Evolutionary conservation across 1,140 invertebrate genomes (phyloP), one percentile per base, ranked within the genome.

Genomic region (Listronotus oregonensis): DNA sequence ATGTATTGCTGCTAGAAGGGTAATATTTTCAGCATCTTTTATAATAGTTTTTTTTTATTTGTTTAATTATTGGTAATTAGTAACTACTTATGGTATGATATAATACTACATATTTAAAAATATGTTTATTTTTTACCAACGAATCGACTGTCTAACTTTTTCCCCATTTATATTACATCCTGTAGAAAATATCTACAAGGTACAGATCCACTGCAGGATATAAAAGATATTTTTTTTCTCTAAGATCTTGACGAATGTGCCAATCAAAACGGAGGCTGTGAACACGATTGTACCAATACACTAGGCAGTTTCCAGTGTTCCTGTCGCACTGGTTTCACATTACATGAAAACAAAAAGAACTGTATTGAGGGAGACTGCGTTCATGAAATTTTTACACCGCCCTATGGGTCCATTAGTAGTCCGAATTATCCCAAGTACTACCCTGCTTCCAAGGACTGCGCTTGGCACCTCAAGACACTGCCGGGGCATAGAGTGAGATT

Each of bases 391-490:
- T 88, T 86, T 0, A 83, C 85, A 14, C 57, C 57, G 7, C 56
- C 34, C 3, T 32, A 51, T 34, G 93, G 96, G 0, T 89, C 88
- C 31, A 92, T 98, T 47, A 89, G 87, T 37, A 87, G 85, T 75
- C 96, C 97, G 1, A 97, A 98, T 80, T 98, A 93, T 80, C 97
- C 97, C 0, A 92, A 97, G 64, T 86, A 87, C 67, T 99, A 99
- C 83, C 96, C 96, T 0, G 87, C 89, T 11, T 84, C 89, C 49
- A 97, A 97, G 93, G 94, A 98, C 73, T 99, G 97, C 76, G 90
- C 97, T 6, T 99, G 97, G 97, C 92, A 95, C 71, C 96, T 98
- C 77, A 90, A 87, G 0, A 97, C 96, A 0, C 97, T 93, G 0
- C 93, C 94, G 0, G 97, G 97, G 0, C 97, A 99, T 80, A 84